A percentile compares a stretch with the other conserved stretches of the same genome.
Conservation (phyloP, 1,140 invertebrate genomes). For the Delia radicum region DNA sequence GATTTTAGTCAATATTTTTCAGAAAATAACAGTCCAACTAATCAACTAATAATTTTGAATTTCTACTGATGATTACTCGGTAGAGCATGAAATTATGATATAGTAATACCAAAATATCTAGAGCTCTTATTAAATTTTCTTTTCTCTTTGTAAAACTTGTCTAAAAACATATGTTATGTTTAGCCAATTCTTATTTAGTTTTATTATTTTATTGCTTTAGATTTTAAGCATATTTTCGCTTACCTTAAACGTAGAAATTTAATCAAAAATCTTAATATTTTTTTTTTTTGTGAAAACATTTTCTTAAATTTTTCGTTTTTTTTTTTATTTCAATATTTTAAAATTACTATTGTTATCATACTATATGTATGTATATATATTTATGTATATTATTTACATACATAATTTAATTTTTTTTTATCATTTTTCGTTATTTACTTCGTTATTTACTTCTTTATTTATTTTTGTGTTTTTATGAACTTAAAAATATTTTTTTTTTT, state of each 20-base stretch:
- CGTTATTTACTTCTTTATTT: too few relatives aligned
- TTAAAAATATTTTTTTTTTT: background rate
- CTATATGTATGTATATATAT: background rate
- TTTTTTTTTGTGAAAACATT: background rate
- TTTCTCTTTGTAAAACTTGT: too few relatives aligned
- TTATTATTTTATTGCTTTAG: background rate
- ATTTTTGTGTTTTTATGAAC: background rate
- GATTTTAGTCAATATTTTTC: too few relatives aligned
- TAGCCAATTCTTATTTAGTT: too few relatives aligned
- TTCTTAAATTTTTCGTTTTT: background rate
- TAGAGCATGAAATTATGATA: too few relatives aligned
- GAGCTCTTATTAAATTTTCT: too few relatives aligned
- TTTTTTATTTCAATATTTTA: constrained; percentile 17
- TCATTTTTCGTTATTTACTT: background rate
- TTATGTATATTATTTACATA: background rate
- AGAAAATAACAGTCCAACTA: too few relatives aligned
- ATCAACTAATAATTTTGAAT: too few relatives aligned
- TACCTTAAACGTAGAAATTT: background rate
- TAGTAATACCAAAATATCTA: too few relatives aligned
- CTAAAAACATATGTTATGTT: too few relatives aligned
- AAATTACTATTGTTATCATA: constrained; percentile 1
- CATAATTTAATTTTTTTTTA: too few relatives aligned
- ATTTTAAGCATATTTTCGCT: constrained; percentile 19
- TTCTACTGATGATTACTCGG: too few relatives aligned
- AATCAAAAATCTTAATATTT: background rate